phyloP scores from a whole-genome alignment of 37 sponge, comb jelly and placozoan genomes.

The Theonella swinhoei region DNA sequence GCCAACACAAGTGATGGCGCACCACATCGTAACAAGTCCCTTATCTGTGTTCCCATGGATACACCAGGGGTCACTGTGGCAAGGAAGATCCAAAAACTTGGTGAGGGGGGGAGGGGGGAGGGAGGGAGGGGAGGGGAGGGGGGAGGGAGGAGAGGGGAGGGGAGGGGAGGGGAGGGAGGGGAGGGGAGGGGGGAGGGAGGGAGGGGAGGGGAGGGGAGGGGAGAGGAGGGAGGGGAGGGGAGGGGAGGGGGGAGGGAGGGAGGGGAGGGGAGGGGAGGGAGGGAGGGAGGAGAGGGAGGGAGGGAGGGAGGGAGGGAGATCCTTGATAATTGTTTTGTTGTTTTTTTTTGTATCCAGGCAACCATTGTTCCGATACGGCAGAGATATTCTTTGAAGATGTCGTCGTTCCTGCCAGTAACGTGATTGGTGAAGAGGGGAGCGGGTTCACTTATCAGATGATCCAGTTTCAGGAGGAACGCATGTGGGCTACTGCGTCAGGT shows the following conservation, averaged over 20 bases:
- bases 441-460: conserved; percentile 96
- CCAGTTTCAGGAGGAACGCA: conserved; percentile 94
- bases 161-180: too few species aligned
- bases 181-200: too few species aligned
- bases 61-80: conserved; percentile 72
- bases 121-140: too few species aligned
- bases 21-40: conserved; percentile 87
- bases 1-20: conserved; percentile 88
- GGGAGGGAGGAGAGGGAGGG: too few species aligned
- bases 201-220: too few species aligned
- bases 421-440: conserved; percentile 92
- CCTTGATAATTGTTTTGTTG: too few species aligned
- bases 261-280: too few species aligned
- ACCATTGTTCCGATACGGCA: conserved; percentile 87
- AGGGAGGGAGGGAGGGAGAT: too few species aligned
- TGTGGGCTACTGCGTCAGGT: conserved; percentile 78
- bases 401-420: conserved; percentile 71
- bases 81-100: conserved; percentile 56
- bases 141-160: too few species aligned
- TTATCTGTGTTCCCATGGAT: conserved; percentile 94
- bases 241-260: too few species aligned
- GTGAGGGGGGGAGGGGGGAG: too few species aligned
- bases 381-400: conserved; percentile 93
- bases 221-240: too few species aligned
- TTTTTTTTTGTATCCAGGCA: conserved; percentile 15